Evolutionary conservation across 2,797 vertebrate genomes (phyloP), one percentile per base, ranked within the genome.

Genomic region (Pachyuromys duprasi): DNA sequence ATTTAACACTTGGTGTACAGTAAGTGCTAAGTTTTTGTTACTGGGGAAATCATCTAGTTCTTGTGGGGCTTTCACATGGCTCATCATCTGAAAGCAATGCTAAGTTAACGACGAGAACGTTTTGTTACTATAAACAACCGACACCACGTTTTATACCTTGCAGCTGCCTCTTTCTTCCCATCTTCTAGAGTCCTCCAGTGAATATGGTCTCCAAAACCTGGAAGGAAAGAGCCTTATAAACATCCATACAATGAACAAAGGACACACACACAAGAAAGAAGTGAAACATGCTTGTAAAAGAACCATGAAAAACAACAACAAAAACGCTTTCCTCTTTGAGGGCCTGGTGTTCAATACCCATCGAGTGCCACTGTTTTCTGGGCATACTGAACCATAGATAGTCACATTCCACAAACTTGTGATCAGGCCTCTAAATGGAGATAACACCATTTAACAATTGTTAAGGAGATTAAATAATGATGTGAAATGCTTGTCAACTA

Each of bases 201-300:
- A 98, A 99, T 99, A 96, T 99, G 99, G 96, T 99, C 99, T 94
- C 99, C 99, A 97, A 99, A 99, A 87, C 99, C 99, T 99, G 96
- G 28, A 97, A 96, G 97, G 55, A 98, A 91, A 98, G 97, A 89
- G 63, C 1, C 90, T 93, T 95, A 96, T 97, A 93, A 97, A 86
- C 86, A 96, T 81, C 92, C 42, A 96, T 26, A 87, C 1, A 14
- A 76, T 20, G 62, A 96, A 94, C 60, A 92, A 65, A 91, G 79
- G 22, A 11, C 78, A 91, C 33, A 90, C 53, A 67, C 53, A 65
- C 74, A 93, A 86, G 42, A 89, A 94, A 70, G 57, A 89, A 95
- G 80, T 55, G 20, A 88, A 57, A 18, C 26, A 49, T 42, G 22
- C 22, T 92, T 88, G 69, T 83, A 83, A 94, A 13, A 65, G n/a